These are phyloP conservation scores for Morpho helenor DNA, from an alignment of 2,888 invertebrate species.

Conservation along the genomic window DNA sequence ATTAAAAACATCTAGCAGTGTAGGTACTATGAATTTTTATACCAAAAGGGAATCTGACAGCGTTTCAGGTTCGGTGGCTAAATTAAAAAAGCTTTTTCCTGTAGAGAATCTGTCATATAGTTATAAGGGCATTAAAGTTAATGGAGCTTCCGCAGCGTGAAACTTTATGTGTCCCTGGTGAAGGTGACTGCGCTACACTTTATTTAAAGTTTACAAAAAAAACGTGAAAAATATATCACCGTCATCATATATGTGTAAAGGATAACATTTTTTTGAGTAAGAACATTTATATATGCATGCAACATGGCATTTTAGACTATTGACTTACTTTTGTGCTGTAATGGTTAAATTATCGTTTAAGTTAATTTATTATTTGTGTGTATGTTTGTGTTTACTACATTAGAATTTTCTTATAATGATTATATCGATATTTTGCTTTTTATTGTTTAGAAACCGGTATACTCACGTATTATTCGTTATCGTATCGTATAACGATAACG, in stretches of 20 bases:
- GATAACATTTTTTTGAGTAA: conserved; percentile 2
- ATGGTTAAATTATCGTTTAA: too few species aligned
- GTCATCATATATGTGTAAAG: neutral
- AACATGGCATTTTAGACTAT: neutral
- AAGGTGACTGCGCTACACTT: conserved; percentile 1
- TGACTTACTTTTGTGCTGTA: too few species aligned
- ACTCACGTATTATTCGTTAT: too few species aligned
- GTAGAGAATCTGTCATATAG: conserved; percentile 62
- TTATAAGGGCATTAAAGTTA: conserved; percentile 68
- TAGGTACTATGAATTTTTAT: neutral
- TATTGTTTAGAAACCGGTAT: too few species aligned
- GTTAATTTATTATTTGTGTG: too few species aligned
- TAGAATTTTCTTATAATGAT: too few species aligned
- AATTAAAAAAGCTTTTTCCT: conserved; percentile 68
- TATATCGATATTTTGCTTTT: too few species aligned
- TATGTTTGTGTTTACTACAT: too few species aligned
- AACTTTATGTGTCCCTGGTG: conserved; percentile 56
- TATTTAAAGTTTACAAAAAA: conserved; percentile 6
- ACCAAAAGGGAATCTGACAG: conserved; percentile 15
- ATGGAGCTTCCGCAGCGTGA: conserved; percentile 54
- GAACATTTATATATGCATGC: neutral
- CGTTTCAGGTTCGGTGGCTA: conserved; percentile 37
- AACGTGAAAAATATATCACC: neutral
- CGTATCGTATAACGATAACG: too few species aligned
- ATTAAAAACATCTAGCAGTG: neutral